Evolutionary conservation across 2,113 vertebrate genomes (phyloP).

Genomic region (Miniopterus natalensis): DNA sequence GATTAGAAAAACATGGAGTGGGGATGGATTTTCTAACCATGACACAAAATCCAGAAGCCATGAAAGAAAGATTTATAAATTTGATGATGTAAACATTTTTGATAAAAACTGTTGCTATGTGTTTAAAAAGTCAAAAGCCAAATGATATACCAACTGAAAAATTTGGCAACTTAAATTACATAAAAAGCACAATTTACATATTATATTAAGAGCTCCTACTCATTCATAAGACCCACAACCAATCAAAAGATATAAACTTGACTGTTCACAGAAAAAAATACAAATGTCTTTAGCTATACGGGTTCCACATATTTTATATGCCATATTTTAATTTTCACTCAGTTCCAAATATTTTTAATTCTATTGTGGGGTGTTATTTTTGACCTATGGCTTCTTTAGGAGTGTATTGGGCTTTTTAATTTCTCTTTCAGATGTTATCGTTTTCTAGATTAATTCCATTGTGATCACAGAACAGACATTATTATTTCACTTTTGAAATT

Average conservation of each 20-base stretch:
- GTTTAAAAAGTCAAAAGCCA: constrained; percentile 43
- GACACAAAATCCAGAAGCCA: background rate
- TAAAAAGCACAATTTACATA: constrained; percentile 38
- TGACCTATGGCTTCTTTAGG: background rate
- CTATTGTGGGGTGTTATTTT: background rate
- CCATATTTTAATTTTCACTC: background rate
- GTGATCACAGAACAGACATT: background rate
- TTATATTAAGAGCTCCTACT: background rate
- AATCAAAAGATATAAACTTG: background rate
- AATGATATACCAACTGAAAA: background rate
- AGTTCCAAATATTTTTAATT: background rate
- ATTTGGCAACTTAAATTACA: background rate
- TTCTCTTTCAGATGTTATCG: background rate
- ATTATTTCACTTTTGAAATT: background rate
- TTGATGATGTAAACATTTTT: background rate
- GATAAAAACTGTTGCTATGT: background rate
- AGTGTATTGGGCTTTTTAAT: background rate
- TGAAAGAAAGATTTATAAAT: background rate
- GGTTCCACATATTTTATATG: background rate
- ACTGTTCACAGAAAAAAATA: background rate
- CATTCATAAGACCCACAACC: background rate
- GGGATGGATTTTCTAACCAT: background rate
- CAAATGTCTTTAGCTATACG: background rate
- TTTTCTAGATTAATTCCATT: background rate
- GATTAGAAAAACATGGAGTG: background rate